Conservation (phyloP, 2,888 invertebrate species). For the Drosophila limbata region DNA sequence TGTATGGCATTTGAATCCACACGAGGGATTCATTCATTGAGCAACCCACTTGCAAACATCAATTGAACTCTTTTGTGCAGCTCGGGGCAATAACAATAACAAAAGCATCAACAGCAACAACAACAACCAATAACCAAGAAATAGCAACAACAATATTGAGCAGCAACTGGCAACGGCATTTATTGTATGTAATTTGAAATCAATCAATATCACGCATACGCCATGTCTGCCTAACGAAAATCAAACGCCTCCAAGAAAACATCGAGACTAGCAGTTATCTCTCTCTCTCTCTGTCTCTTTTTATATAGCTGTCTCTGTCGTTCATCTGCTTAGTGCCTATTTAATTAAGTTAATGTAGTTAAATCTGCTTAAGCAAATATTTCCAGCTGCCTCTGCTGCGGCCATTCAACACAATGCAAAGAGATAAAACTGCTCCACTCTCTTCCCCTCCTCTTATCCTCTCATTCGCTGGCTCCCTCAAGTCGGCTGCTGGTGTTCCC, state of each 20-base stretch:
- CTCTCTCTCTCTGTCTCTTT: neutral
- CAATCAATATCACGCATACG: conserved; percentile 78
- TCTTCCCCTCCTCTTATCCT: neutral
- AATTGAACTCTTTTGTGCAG: conserved; percentile 70
- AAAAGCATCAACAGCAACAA: conserved; percentile 33
- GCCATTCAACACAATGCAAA: conserved; percentile 74
- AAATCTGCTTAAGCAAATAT: conserved; percentile 81
- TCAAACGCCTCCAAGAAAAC: conserved; percentile 25
- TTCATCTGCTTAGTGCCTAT: conserved; percentile 73
- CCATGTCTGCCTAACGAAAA: conserved; percentile 38
- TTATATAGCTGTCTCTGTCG: conserved; percentile 14
- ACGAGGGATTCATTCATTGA: conserved; percentile 37
- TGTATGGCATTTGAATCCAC: conserved; percentile 18
- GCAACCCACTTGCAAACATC: conserved; percentile 54
- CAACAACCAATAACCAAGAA: conserved; percentile 3
- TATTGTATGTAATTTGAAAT: conserved; percentile 73
- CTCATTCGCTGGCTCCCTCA: neutral
- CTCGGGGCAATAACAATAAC: conserved; percentile 54
- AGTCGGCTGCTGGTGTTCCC: conserved; percentile 33
- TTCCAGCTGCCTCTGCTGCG: conserved; percentile 52
- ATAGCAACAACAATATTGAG: conserved; percentile 8
- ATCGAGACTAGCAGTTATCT: neutral
- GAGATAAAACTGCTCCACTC: conserved; percentile 62
- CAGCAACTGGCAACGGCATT: conserved; percentile 61
- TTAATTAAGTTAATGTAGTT: conserved; percentile 82